Base-by-base conservation (phyloP, 2,888 invertebrate genomes). In the Neoascia interrupta region DNA sequence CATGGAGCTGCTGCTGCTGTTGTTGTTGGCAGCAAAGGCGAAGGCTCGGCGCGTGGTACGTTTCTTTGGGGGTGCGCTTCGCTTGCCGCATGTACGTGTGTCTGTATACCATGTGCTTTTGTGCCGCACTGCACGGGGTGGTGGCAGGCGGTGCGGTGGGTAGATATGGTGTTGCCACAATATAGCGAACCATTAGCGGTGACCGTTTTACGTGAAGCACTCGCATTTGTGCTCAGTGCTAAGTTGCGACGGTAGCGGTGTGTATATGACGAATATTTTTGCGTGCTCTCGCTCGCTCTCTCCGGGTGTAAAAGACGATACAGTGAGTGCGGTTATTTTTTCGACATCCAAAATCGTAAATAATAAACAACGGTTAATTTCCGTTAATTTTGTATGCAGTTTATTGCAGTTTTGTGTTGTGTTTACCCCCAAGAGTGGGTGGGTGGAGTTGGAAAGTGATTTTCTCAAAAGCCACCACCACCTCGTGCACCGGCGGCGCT, bases 321-420 rank as follows among this genome's bases (percentile, higher is more conserved):
- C 54, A 53, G 69, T 75, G 69, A 51, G 43, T 45, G 16, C 39
- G 21, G 21, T 76, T 37, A 45, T 53, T 21, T 61, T 66, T 73
- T 73, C 49, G 73, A 54, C 49, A 56, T 54, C 66, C 56, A 56
- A 61, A 73, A 66, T 68, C 53, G 79, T 73, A 73, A 79, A 79
- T 79, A 79, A 79, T 79, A 79, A 79, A 79, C 79, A 79, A 79
- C 72, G 64, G 72, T 76, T 76, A 76, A 72, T 76, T 72, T 76
- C 76, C 76, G 64, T 76, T 76, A 76, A 76, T 76, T 72, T 60
- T 60, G 37, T 36, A 69, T 66, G 64, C 53, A 66, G 26, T 64
- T 47, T n/a, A 54, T 23, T 70, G 76, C 53, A 47, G 53, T 45
- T 70, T 51, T 45, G n/a, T 56, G 37, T 41, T 74, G 54, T 49